These are phyloP conservation scores for Arge pagana DNA, from an alignment of 2,888 invertebrate species.

Conservation along the genomic window DNA sequence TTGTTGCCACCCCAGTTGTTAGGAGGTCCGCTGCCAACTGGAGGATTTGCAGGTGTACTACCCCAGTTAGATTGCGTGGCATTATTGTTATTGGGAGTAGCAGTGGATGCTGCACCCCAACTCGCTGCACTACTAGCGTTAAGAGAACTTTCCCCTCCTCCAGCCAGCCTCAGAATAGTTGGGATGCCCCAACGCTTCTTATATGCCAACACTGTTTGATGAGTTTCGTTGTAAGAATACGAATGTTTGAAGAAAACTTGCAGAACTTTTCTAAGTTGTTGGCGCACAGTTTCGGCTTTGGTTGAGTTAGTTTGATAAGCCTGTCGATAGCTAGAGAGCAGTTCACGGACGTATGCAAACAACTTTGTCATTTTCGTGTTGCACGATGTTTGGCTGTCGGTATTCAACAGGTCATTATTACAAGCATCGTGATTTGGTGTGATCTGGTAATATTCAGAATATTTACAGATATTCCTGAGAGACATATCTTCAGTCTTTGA, in stretches of 20 bases:
- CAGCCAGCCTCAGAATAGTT: slow-evolving; percentile 68
- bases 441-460: slow-evolving; percentile 4
- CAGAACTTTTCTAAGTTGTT: slow-evolving; percentile 44
- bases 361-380: slow-evolving; percentile 24
- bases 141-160: slow-evolving; percentile 82
- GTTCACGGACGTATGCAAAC: slow-evolving; percentile 37
- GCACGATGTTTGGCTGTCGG: not conserved
- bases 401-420: slow-evolving; percentile 15
- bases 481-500: not conserved
- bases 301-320: slow-evolving; percentile 34
- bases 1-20: slow-evolving; percentile 50
- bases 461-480: not conserved
- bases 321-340: slow-evolving; percentile 38
- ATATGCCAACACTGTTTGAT: slow-evolving; percentile 28
- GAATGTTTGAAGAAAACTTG: slow-evolving; percentile 10
- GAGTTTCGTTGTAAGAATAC: slow-evolving; percentile 23
- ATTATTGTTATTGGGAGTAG: slow-evolving; percentile 66
- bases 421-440: slow-evolving; percentile 12
- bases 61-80: slow-evolving; percentile 63
- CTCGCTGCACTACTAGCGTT: slow-evolving; percentile 72
- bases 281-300: slow-evolving; percentile 35
- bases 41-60: slow-evolving; percentile 51
- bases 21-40: slow-evolving; percentile 44
- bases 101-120: slow-evolving; percentile 78
- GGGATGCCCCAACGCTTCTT: slow-evolving; percentile 66